Base-by-base conservation (phyloP, 2,113 vertebrate genomes). In the Mystacornis crossleyi region DNA sequence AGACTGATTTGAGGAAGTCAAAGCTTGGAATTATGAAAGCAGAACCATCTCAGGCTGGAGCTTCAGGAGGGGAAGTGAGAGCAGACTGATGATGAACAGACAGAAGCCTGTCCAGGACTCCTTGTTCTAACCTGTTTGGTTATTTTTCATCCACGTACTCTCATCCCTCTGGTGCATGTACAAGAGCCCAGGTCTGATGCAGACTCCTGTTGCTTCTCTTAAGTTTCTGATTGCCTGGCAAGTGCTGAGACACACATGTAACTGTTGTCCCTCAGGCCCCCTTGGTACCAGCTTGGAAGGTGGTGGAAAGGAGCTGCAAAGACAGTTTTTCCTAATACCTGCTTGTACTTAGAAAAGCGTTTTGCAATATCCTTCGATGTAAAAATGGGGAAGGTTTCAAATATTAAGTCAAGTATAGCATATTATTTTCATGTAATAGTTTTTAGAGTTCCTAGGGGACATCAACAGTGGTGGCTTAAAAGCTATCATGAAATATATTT, bases 61-160 rank as follows among this genome's bases (percentile, higher is more conserved):
- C 40, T 91, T 36, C 54, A 61, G 48, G 74, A 91, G 36, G 13
- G 86, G 94, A 97, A 97, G 83, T 89, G 91, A 89, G 66, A 96
- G 57, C 57, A 91, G 82, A 86, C 80, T 25, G 72, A 55, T 79
- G 54, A 58, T 70, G 54, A 81, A 36, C 8, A 57, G 74, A 26
- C 89, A 67, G 75, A 81, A 86, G 82, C 34, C 42, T 48, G 24
- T 67, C 54, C 55, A 72, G 55, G 40, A 36, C 40, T 78, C 12
- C 34, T 51, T 29, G 48, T 78, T 64, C 51, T 66, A n/a, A 34
- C 31, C 50, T 53, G 5, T 42, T 34, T 20, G 25, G 9, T 8
- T 26, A 26, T 74, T 6, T 78, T 53, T 62, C 82, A 29, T 89
- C 64, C 21, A 10, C 8, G 4, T 67, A n/a, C 14, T 48, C 11